Evolutionary conservation across 2,888 invertebrate genomes (phyloP).

Genomic region (Trisateles emortualis): DNA sequence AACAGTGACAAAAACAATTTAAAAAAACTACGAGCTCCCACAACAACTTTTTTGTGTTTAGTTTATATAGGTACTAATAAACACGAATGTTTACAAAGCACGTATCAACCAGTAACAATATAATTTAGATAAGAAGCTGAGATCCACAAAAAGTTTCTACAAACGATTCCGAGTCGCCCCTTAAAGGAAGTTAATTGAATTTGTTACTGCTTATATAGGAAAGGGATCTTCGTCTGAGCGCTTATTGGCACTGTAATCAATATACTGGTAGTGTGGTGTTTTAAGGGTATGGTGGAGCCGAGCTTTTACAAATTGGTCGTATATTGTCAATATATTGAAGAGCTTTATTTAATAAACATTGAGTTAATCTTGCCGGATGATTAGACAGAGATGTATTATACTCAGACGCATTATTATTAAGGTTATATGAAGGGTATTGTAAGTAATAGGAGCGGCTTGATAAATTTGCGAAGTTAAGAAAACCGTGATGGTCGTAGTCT

Average conservation of each 20-base stretch:
- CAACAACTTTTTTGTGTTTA: background rate
- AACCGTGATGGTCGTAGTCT: too few relatives aligned
- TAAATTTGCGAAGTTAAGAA: too few relatives aligned
- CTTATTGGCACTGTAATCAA: slow-evolving; percentile 18
- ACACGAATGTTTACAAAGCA: slow-evolving; percentile 8
- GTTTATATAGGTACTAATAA: slow-evolving; percentile 6
- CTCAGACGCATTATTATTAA: too few relatives aligned
- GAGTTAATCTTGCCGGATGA: too few relatives aligned
- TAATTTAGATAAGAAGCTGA: slow-evolving; percentile 26
- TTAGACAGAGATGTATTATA: too few relatives aligned
- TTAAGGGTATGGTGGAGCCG: background rate
- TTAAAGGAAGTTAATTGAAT: slow-evolving; percentile 52
- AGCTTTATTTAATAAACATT: background rate
- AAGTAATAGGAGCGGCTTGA: too few relatives aligned
- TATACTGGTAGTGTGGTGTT: slow-evolving; percentile 5
- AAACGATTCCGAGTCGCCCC: slow-evolving; percentile 45
- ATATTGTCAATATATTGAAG: background rate
- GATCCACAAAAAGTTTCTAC: slow-evolving; percentile 38
- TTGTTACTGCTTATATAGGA: slow-evolving; percentile 38
- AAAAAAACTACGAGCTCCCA: background rate
- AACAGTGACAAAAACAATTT: too few relatives aligned
- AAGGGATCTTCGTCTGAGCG: slow-evolving; percentile 24
- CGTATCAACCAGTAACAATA: slow-evolving; percentile 14
- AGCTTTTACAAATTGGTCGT: slow-evolving; percentile 1
- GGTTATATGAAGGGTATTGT: too few relatives aligned